A percentile compares a stretch with the other conserved stretches of the same genome.
Evolutionary conservation across 1,140 invertebrate genomes (phyloP).

Genomic region (Solenopsis invicta): DNA sequence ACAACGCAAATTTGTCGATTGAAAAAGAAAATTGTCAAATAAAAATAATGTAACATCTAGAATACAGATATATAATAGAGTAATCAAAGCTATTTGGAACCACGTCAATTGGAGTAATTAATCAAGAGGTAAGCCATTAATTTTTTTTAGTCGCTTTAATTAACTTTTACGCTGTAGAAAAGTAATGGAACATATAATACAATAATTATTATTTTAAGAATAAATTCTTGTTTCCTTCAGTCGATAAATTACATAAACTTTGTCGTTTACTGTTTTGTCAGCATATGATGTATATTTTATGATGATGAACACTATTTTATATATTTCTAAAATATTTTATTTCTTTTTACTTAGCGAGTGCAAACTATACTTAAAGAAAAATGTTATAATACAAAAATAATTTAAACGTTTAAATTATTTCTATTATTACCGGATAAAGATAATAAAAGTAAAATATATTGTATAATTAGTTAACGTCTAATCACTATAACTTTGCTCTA

Average conservation of each 20-base stretch:
- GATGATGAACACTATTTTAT: neutral
- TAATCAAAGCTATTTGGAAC: neutral
- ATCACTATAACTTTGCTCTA: neutral
- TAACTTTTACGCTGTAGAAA: neutral
- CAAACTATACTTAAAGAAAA: no score
- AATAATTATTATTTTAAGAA: neutral
- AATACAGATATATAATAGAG: no score
- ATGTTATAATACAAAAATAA: neutral
- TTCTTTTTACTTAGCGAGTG: no score
- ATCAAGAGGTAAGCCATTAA: neutral
- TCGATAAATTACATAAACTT: constrained; percentile 26
- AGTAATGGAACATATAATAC: neutral
- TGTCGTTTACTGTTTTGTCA: neutral
- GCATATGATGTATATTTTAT: neutral
- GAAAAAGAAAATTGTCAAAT: neutral
- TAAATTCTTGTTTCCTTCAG: constrained; percentile 1
- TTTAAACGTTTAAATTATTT: neutral
- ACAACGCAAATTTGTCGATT: neutral
- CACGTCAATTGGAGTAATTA: neutral
- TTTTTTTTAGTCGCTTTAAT: neutral
- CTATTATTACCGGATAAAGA: neutral
- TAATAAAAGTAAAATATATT: neutral
- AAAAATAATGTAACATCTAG: neutral
- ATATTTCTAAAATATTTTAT: no score
- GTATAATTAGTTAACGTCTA: neutral